Conservation (phyloP, 23 tunicate genomes). For the Styela plicata region DNA sequence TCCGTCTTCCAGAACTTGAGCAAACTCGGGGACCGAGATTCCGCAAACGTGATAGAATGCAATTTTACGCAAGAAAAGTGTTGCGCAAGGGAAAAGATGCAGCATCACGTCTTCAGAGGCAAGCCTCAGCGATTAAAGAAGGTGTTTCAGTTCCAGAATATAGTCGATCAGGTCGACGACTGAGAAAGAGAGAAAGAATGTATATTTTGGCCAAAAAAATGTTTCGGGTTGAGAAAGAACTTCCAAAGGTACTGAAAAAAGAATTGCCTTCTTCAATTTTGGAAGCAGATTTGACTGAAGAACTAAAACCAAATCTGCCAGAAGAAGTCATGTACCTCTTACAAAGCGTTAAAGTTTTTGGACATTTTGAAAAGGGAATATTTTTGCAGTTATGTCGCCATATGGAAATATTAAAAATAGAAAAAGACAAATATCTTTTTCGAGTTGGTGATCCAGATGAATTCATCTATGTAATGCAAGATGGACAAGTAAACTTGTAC, state of each 20-base stretch:
- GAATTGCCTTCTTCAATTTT: constrained; percentile 72
- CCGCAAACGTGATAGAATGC: constrained; percentile 89
- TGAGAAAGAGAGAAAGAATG: constrained; percentile 78
- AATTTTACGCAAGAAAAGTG: constrained; percentile 86
- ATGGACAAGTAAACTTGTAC: constrained; percentile 82
- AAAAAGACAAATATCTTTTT: constrained; percentile 71
- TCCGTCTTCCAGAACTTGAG: constrained; percentile 10
- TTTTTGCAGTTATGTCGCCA: constrained; percentile 92
- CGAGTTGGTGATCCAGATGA: constrained; percentile 90
- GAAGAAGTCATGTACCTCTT: constrained; percentile 80
- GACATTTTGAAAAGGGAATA: constrained; percentile 97
- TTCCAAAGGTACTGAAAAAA: constrained; percentile 55
- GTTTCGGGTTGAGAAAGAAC: constrained; percentile 67
- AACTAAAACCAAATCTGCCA: constrained; percentile 49
- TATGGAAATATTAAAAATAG: constrained; percentile 62
- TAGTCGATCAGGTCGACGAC: constrained; percentile 78
- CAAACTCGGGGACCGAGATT: constrained; percentile 31
- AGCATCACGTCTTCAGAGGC: constrained; percentile 63
- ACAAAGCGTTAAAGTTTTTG: constrained; percentile 96
- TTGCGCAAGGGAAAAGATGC: constrained; percentile 83
- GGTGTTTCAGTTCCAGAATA: constrained; percentile 71
- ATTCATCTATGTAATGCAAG: constrained; percentile 98
- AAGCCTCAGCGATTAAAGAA: constrained; percentile 58
- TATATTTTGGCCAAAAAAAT: constrained; percentile 65
- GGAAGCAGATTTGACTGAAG: constrained; percentile 68